phyloP scores from a whole-genome alignment of 2,113 vertebrate genomes.

The Opisthocomus hoazin region DNA sequence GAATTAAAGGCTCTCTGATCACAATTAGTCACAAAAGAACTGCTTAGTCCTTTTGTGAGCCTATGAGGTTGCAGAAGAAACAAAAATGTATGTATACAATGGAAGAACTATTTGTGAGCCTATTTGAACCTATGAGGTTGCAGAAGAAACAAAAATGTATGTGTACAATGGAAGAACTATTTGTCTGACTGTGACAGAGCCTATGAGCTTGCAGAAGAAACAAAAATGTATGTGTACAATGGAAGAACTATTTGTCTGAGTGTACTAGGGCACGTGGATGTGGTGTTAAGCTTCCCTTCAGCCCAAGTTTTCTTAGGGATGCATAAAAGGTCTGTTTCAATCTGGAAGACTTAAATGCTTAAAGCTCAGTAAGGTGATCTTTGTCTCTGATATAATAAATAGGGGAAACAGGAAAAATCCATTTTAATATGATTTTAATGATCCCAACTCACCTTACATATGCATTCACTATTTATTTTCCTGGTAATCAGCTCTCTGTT shows the following conservation, averaged over 20 bases:
- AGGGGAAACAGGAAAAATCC: not conserved
- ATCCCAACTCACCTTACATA: not conserved
- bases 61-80: not conserved
- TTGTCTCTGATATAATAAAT: not conserved
- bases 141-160: no score
- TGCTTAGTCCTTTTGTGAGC: not conserved
- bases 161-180: no score
- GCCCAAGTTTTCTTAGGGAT: not conserved
- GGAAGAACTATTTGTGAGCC: no score
- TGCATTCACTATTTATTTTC: not conserved
- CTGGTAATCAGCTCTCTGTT: not conserved
- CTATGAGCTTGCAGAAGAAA: no score
- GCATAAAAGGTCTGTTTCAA: not conserved
- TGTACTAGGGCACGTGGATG: not conserved
- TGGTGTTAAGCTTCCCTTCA: not conserved
- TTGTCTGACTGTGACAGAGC: no score
- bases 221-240: not conserved
- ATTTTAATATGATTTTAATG: not conserved
- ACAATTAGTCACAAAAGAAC: not conserved
- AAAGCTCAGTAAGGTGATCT: not conserved
- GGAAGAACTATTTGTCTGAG: not conserved
- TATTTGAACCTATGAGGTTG: no score
- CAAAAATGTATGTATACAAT: no score
- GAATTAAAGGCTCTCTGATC: not conserved
- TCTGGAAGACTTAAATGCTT: not conserved